Conservation (phyloP, 2,797 vertebrate species). For the Strix occidentalis region DNA sequence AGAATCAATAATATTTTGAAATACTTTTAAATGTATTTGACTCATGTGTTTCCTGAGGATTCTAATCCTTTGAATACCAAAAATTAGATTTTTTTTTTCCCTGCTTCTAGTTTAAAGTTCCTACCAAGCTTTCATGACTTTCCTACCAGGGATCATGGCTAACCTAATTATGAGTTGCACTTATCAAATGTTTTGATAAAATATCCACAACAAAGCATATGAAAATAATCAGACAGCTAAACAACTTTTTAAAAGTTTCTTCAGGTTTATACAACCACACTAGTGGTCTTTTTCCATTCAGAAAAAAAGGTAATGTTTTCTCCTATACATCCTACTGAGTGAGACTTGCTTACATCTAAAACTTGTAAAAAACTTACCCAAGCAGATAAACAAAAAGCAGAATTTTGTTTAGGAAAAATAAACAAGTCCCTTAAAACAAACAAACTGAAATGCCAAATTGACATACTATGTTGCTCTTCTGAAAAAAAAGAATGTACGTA, state of each 20-base stretch:
- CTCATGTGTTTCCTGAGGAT: neutral
- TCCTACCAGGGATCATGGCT: neutral
- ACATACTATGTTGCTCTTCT: neutral
- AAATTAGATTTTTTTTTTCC: neutral
- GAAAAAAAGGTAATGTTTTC: neutral
- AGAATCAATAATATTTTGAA: neutral
- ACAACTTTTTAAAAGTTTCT: neutral
- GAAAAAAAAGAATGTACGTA: neutral
- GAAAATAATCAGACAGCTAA: neutral
- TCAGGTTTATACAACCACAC: neutral
- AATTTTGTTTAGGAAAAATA: neutral
- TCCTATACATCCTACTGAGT: neutral
- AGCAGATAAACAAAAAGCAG: neutral
- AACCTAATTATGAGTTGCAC: neutral
- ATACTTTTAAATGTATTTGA: neutral
- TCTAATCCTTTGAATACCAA: neutral
- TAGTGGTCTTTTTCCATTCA: neutral
- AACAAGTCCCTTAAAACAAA: neutral
- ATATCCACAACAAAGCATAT: neutral
- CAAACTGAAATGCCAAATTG: neutral
- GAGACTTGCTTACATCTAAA: neutral
- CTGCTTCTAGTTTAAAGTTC: neutral
- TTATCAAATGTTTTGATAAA: neutral
- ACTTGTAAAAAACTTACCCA: neutral
- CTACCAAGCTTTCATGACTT: neutral